A percentile compares a stretch with the other conserved stretches of the same genome.
These are phyloP conservation scores for Thera britannica DNA, from an alignment of 2,888 invertebrate genomes.

Conservation along the genomic window DNA sequence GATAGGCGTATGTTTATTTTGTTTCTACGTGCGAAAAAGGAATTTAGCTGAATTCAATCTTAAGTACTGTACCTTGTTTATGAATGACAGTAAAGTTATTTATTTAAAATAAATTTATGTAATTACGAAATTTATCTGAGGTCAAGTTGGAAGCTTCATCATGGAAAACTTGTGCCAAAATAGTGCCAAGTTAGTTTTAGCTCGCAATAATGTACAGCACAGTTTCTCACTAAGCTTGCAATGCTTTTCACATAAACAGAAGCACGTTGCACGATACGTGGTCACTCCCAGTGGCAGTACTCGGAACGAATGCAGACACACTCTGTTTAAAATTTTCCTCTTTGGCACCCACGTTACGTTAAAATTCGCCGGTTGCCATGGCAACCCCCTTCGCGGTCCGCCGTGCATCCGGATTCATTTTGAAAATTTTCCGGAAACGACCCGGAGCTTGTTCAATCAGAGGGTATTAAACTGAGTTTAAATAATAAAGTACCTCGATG, in stretches of 20 bases:
- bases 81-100: too few relatives aligned
- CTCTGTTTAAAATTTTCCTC: slow-evolving; percentile 29
- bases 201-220: too few relatives aligned
- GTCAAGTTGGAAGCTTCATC: too few relatives aligned
- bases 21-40: too few relatives aligned
- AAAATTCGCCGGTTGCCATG: slow-evolving; percentile 73
- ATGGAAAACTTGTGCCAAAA: too few relatives aligned
- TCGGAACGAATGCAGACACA: slow-evolving; percentile 26
- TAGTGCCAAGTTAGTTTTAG: too few relatives aligned
- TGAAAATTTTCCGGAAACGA: slow-evolving; percentile 67
- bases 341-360: slow-evolving; percentile 61
- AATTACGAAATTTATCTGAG: too few relatives aligned
- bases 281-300: slow-evolving; percentile 43
- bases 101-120: too few relatives aligned
- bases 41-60: too few relatives aligned
- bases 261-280: slow-evolving; percentile 52
- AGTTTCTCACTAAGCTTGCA: background rate
- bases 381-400: slow-evolving; percentile 76
- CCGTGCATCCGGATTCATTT: slow-evolving; percentile 70
- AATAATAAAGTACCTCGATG: slow-evolving; percentile 8
- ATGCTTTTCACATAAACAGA: slow-evolving; percentile 49
- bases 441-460: slow-evolving; percentile 38
- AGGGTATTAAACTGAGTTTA: slow-evolving; percentile 10
- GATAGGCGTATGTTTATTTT: too few relatives aligned
- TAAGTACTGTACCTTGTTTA: too few relatives aligned